A percentile compares a stretch with the other conserved stretches of the same genome.
phyloP scores from a whole-genome alignment of 2,888 invertebrate species.

The Apantesis nais region DNA sequence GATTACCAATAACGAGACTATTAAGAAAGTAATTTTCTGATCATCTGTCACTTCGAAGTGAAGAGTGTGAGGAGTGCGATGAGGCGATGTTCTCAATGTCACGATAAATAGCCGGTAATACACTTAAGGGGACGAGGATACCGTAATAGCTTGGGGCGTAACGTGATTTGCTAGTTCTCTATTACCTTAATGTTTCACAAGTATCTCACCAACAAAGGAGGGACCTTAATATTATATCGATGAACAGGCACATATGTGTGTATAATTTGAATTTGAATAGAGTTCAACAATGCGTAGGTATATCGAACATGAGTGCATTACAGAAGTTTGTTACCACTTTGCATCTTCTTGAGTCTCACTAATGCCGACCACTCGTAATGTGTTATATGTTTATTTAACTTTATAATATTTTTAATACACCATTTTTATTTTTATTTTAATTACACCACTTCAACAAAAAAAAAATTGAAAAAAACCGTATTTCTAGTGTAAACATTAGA shows the following conservation, averaged over 20 bases:
- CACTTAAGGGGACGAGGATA: constrained; percentile 70
- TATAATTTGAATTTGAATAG: constrained; percentile 62
- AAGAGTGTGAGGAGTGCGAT: constrained; percentile 55
- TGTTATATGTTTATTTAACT: neutral
- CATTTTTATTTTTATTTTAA: too few species aligned
- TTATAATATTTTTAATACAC: too few species aligned
- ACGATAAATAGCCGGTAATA: constrained; percentile 80
- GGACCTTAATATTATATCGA: constrained; percentile 75
- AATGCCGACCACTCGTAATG: neutral
- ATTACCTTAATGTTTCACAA: constrained; percentile 76
- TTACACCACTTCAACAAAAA: too few species aligned
- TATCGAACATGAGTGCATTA: constrained; percentile 37
- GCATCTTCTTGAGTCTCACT: constrained; percentile 17
- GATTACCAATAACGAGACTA: constrained; percentile 52
- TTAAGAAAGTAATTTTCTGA: constrained; percentile 55
- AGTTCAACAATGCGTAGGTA: constrained; percentile 42
- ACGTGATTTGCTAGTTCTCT: constrained; percentile 77
- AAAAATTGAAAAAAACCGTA: too few species aligned
- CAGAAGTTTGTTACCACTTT: constrained; percentile 44
- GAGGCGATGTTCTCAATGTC: constrained; percentile 69
- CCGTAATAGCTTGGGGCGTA: constrained; percentile 73
- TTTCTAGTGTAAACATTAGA: too few species aligned
- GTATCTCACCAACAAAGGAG: constrained; percentile 75
- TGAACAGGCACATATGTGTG: constrained; percentile 53
- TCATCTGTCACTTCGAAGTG: constrained; percentile 53